Base-by-base conservation (phyloP, 1,140 invertebrate genomes). In the Triops cancriformis region DNA sequence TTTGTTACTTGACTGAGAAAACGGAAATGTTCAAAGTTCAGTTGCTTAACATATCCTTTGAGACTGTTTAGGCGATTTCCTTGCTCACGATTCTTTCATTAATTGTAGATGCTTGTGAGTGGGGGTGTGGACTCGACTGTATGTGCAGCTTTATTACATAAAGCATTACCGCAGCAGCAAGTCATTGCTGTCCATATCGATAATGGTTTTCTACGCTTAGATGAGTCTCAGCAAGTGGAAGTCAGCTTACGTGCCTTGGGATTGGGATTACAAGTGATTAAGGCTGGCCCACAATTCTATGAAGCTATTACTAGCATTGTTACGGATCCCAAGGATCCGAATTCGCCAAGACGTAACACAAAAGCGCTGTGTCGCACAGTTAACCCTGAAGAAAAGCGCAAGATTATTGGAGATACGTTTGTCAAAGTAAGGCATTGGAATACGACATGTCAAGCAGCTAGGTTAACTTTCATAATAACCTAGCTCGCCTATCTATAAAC, bases 361-460 rank as follows among this genome's bases (percentile, higher is more conserved):
- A 93, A 93, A 81, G 91, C 95, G 86, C 86, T 99, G 6, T 96
- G 94, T 83, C 90, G 91, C 82, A 92, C 94, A 1, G 88, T 90
- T 0, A 90, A 93, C 84, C 98, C 98, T 0, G 98, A 99, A 86
- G 95, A 98, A 83, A 99, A 99, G 84, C 89, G 98, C 74, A 96
- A 96, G 87, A 99, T 99, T 81, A 99, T 99, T 83, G 98, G 98
- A 31, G 98, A 99, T 86, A 95, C 97, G 76, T 99, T 99, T 86
- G 95, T 99, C 79, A 91, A 91, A 83, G 89, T 90, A 82, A 76
- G 82, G 81, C 42, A 64, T 31, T 73, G 79, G 26, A 73, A 37
- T 37, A 37, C 31, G n/a, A n/a, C n/a, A n/a, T n/a, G n/a, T n/a
- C n/a, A n/a, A n/a, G n/a, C n/a, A n/a, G n/a, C n/a, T n/a, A n/a